phyloP scores from a whole-genome alignment of 2,888 invertebrate genomes.

The Phengaris alcon region DNA sequence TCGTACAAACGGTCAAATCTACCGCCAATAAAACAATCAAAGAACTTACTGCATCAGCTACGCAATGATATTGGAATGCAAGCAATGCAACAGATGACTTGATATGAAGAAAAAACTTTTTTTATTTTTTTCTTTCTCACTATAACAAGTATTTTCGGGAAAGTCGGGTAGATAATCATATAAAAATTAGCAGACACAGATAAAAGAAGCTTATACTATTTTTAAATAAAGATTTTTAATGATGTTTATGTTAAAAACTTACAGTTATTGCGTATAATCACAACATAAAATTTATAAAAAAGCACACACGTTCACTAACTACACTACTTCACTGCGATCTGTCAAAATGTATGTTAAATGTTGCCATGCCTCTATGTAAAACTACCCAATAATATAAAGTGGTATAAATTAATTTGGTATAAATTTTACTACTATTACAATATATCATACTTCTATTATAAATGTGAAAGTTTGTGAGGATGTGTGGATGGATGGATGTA shows the following conservation, averaged over 20 bases:
- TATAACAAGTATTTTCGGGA: constrained; percentile 62
- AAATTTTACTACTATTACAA: not conserved
- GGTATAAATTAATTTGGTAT: not conserved
- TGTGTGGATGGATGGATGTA: too few relatives aligned
- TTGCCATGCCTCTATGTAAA: constrained; percentile 46
- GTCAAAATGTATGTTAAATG: constrained; percentile 45
- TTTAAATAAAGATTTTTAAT: constrained; percentile 40
- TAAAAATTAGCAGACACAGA: constrained; percentile 33
- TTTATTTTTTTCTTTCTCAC: constrained; percentile 59
- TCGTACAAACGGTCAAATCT: constrained; percentile 41
- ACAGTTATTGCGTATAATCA: constrained; percentile 59
- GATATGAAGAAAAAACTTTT: constrained; percentile 67
- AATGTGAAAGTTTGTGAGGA: too few relatives aligned
- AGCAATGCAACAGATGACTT: constrained; percentile 59
- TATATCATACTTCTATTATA: too few relatives aligned
- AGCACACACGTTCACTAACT: constrained; percentile 72
- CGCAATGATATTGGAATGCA: constrained; percentile 73
- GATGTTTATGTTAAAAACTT: constrained; percentile 67
- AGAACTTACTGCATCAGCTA: constrained; percentile 53
- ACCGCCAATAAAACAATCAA: constrained; percentile 50
- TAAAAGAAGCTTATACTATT: constrained; percentile 29
- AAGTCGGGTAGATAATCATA: constrained; percentile 40
- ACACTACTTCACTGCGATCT: constrained; percentile 67
- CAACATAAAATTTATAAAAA: constrained; percentile 64
- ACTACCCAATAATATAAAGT: constrained; percentile 25